Evolutionary conservation across 2,797 vertebrate species (phyloP).

Genomic region (Bovichtus variegatus): DNA sequence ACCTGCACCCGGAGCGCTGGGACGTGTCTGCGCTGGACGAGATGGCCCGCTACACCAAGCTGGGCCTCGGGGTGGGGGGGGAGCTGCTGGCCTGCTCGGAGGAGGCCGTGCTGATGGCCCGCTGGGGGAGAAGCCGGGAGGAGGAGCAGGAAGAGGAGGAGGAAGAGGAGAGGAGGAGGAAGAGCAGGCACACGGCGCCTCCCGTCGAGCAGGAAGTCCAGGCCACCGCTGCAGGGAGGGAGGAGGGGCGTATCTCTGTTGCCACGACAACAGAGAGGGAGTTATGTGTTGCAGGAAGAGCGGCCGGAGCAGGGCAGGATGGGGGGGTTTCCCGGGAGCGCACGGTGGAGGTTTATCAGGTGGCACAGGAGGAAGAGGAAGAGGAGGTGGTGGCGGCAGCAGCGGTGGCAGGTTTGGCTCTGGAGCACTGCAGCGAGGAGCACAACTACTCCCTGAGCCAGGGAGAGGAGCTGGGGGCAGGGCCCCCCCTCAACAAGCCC

Average conservation of each 20-base stretch:
- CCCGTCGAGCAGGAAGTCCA: conserved; percentile 50
- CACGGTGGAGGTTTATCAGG: conserved; percentile 80
- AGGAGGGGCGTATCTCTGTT: conserved; percentile 25
- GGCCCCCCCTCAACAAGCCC: conserved; percentile 29
- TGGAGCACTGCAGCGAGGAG: conserved; percentile 83
- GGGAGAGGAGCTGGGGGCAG: conserved; percentile 61
- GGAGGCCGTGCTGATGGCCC: conserved; percentile 79
- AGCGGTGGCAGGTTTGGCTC: conserved; percentile 39
- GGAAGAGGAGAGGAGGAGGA: conserved; percentile 49
- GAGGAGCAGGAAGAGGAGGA: conserved; percentile 67
- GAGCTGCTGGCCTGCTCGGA: conserved; percentile 79
- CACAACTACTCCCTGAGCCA: conserved; percentile 85
- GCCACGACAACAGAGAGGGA: conserved; percentile 48
- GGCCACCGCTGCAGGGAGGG: conserved; percentile 12
- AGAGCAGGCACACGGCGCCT: conserved; percentile 3
- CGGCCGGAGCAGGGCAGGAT: conserved; percentile 30
- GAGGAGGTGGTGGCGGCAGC: conserved; percentile 17
- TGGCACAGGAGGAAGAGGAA: conserved; percentile 74
- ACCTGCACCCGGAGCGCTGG: conserved; percentile 83
- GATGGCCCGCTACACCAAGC: conserved; percentile 83
- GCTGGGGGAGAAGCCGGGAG: conserved; percentile 76
- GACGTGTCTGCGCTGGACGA: conserved; percentile 85
- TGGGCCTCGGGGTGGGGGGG: conserved; percentile 76
- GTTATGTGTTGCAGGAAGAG: conserved; percentile 43
- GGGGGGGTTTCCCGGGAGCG: conserved; percentile 36